Conservation (phyloP, 92 coral and sea anemone species). For the Zoanthus gigantus region DNA sequence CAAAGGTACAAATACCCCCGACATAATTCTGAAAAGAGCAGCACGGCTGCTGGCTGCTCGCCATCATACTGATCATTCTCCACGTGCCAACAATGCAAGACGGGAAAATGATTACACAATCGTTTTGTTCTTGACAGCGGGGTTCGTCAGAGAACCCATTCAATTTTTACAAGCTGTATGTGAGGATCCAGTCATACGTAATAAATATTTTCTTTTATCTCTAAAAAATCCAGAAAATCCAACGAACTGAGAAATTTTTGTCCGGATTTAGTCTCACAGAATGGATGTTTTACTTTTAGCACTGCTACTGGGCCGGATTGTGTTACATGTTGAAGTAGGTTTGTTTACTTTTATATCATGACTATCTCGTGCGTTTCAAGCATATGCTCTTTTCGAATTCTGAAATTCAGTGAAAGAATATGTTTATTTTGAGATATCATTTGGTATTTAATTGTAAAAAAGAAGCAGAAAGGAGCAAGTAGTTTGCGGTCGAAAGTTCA, state of each 20-base stretch:
- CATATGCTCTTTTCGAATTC: no score
- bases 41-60: conserved; percentile 4
- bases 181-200: background rate
- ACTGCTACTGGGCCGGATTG: conserved; percentile 1
- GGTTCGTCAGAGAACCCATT: conserved; percentile 4
- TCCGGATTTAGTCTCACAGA: conserved; percentile 2
- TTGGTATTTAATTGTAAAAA: background rate
- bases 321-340: conserved; percentile 3
- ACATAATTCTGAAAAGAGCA: conserved; percentile 22
- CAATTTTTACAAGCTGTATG: background rate
- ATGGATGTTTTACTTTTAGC: conserved; percentile 2
- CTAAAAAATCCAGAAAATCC: background rate
- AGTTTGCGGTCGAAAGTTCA: conserved; percentile 5
- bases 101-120: conserved; percentile 9
- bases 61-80: background rate
- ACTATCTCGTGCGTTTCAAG: no score
- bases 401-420: no score
- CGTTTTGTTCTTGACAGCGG: conserved; percentile 7
- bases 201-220: background rate
- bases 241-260: background rate
- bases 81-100: conserved; percentile 8
- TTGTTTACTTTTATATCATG: background rate
- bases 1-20: conserved; percentile 10
- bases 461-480: background rate
- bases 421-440: no score